Conservation (phyloP, 1,140 invertebrate genomes). For the Brachionus plicatilis region DNA sequence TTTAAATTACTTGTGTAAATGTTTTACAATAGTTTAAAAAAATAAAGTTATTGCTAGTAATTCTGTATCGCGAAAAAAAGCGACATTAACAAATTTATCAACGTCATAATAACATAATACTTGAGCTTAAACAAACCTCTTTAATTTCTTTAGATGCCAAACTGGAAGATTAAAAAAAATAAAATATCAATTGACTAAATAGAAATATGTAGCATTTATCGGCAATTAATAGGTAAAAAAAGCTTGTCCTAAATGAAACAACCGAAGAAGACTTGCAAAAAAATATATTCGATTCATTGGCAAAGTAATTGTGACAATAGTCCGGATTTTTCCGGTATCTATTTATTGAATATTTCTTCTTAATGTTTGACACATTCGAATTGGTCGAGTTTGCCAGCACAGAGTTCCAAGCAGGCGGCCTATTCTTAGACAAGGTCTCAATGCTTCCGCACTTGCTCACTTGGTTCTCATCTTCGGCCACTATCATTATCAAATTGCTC, state of each 20-base stretch:
- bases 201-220: not conserved
- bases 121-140: not conserved
- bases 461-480: slow-evolving; percentile 6
- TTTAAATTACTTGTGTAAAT: not conserved
- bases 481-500: slow-evolving; percentile 26
- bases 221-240: not conserved
- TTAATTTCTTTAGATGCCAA: not conserved
- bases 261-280: slow-evolving; percentile 9
- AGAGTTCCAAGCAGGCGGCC: not conserved
- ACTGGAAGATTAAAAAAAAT: not conserved
- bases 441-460: slow-evolving; percentile 25
- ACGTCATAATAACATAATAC: not conserved
- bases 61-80: not conserved
- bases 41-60: not conserved
- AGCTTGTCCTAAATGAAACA: not conserved
- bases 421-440: not conserved
- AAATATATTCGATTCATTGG: slow-evolving; percentile 20
- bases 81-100: not conserved
- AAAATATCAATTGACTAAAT: not conserved
- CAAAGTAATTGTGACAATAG: slow-evolving; percentile 30
- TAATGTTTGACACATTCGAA: not conserved
- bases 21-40: not conserved
- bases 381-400: not conserved
- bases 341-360: slow-evolving; percentile 27
- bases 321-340: slow-evolving; percentile 31